Evolutionary conservation across 2,113 vertebrate species (phyloP).

Genomic region (Phocoena phocoena): DNA sequence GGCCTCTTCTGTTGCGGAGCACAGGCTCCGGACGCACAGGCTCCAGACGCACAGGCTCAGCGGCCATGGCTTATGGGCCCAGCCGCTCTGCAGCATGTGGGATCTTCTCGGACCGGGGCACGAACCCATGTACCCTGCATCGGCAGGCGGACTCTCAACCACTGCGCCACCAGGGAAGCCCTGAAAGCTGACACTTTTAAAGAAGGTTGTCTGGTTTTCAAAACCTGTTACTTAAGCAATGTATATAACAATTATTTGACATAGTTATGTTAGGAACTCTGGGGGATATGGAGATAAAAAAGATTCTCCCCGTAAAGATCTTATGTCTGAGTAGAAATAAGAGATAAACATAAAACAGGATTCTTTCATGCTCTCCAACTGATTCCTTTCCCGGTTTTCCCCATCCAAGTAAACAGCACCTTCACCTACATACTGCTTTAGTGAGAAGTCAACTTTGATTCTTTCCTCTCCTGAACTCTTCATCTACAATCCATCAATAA

Average conservation of each 20-base stretch:
- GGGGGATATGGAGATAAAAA: neutral
- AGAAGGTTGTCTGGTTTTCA: neutral
- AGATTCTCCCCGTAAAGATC: neutral
- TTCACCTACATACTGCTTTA: neutral
- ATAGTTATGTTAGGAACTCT: neutral
- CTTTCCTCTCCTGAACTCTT: neutral
- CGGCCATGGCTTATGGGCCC: too few relatives aligned
- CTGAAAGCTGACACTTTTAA: neutral
- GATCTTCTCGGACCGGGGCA: too few relatives aligned
- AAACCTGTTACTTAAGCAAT: neutral
- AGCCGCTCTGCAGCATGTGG: too few relatives aligned
- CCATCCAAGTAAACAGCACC: neutral
- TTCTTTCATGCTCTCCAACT: neutral
- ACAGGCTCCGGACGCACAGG: too few relatives aligned
- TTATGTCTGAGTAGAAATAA: neutral
- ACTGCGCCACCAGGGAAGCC: too few relatives aligned
- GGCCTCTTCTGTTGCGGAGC: too few relatives aligned
- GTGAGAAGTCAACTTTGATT: neutral
- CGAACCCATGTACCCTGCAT: too few relatives aligned
- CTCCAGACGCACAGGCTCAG: too few relatives aligned
- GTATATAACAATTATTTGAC: neutral
- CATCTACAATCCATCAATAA: neutral
- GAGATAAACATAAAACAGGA: neutral
- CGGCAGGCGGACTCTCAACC: too few relatives aligned
- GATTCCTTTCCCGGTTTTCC: neutral